Evolutionary conservation across 1,140 invertebrate genomes (phyloP), one percentile per base, ranked within the genome.

Genomic region (Ridgeia piscesae): DNA sequence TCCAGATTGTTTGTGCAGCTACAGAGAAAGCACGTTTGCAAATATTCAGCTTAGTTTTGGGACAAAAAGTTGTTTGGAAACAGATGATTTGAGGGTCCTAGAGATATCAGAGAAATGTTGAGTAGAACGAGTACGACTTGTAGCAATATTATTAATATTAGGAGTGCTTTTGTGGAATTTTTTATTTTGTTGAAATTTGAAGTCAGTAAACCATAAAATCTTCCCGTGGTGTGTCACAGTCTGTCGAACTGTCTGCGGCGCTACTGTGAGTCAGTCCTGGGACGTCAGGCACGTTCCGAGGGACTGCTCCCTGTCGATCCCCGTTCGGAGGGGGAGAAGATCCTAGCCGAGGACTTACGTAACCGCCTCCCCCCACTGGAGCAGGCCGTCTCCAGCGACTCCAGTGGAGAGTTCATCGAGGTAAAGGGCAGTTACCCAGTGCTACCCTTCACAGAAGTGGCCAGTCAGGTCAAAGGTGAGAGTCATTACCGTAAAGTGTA

Each of bases 301-400:
- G 92, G 93, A 31, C 94, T 95, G 94, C 92, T 93, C 77, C 93
- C 94, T 31, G 91, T 94, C 14, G 95, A 96, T 93, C 94, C 95
- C 6, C 93, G 95, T 17, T 93, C 93, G 35, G 94, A 95, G 31
- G 95, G 95, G 88, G 95, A 96, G 93, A 94, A 94, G 92, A 94
- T 94, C 2, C 91, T 94, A 58, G 95, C 95, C 35, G 93, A 94
- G 27, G 94, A 95, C 91, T 93, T 90, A n/a, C 89, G 35, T 34
- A 42, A 77, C 58, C 58, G 58, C 27, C 58, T 11, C 34, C 89
- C 33, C 11, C 34, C 35, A 33, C 17, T 90, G 89, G 31, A 33
- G 89, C 4, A 21, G 6, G 31, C 34, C 17, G 2, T 90, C 4
- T 34, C 89, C 35, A 34, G 35, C 33, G 89, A 42, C 17, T 21